Evolutionary conservation across 2,797 vertebrate genomes (phyloP), one percentile per base, ranked within the genome.

Genomic region (Catharus ustulatus): DNA sequence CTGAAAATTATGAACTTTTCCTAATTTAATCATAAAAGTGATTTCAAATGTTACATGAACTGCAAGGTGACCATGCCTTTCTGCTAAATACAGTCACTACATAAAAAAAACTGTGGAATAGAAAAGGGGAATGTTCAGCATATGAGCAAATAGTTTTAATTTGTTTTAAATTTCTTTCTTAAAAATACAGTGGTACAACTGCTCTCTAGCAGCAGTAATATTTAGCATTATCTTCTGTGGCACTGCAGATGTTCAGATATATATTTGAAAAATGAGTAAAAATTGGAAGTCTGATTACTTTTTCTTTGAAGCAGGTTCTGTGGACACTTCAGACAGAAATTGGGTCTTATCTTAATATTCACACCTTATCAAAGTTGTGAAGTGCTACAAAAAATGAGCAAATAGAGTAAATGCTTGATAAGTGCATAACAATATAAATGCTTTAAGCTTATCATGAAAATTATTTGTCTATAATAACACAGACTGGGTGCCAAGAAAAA

Each of bases 391-490:
- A 86, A 94, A 94, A 94, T 72, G 57, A 94, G 73, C 24, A 87
- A 92, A 80, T 67, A 42, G 55, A 92, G 78, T 63, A 90, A 94
- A 92, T 61, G 72, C 29, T 85, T 71, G 86, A 87, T 96, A 96
- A 95, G 62, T 84, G 77, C 69, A 27, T 82, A 93, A 91, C 75
- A 91, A 94, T 86, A 91, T 62, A 89, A 95, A 86, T 51, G 63
- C 20, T 95, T 86, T 93, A 89, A 83, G 59, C 74, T 96, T 96
- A 94, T 94, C 34, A 24, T 13, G 13, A 93, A 91, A 92, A 87
- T 83, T 91, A 93, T 95, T 95, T 95, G 94, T 95, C 93, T 95
- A 29, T 89, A 95, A 90, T 92, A 91, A 64, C 51, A 82, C 72
- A 92, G 68, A 75, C 46, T 77, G 32, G 59, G 49, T 54, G 43